phyloP scores from a whole-genome alignment of 1,140 invertebrate genomes.

The Pseudomyrmex cubaensis region DNA sequence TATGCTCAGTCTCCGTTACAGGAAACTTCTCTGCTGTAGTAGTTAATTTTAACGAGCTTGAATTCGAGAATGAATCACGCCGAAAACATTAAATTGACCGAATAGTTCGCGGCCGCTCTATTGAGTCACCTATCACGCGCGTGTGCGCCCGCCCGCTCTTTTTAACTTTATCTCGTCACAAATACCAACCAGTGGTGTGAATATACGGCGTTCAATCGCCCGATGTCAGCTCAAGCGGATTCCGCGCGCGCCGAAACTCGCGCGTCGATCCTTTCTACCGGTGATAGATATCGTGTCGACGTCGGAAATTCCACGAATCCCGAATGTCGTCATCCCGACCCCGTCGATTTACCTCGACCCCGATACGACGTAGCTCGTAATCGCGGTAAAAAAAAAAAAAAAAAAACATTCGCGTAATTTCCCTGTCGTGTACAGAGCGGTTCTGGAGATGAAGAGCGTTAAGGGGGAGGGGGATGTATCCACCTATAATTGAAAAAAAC shows the following conservation, averaged over 20 bases:
- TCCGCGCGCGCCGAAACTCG: constrained; percentile 5
- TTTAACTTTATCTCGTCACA: neutral
- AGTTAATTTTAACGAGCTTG: neutral
- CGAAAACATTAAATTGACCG: neutral
- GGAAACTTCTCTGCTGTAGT: constrained; percentile 3
- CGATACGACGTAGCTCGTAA: constrained; percentile 8
- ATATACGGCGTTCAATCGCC: constrained; percentile 30
- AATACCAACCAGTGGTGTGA: constrained; percentile 26
- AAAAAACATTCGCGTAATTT: constrained; percentile 7
- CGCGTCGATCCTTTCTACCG: neutral
- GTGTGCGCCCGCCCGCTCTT: neutral
- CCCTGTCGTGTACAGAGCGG: constrained; percentile 11
- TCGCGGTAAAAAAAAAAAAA: neutral
- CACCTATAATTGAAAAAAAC: constrained; percentile 55
- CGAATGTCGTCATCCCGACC: constrained; percentile 28
- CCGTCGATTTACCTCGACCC: constrained; percentile 4
- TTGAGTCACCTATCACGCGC: constrained; percentile 31
- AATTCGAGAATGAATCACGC: constrained; percentile 33
- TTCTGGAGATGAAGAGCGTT: constrained; percentile 5
- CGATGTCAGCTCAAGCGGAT: constrained; percentile 1
- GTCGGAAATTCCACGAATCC: constrained; percentile 71
- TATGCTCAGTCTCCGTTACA: constrained; percentile 41
- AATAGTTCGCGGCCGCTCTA: neutral
- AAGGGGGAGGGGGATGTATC: neutral
- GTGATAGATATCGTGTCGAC: constrained; percentile 27